Evolutionary conservation across 2,797 vertebrate species (phyloP).

Genomic region (Takifugu ocellatus): DNA sequence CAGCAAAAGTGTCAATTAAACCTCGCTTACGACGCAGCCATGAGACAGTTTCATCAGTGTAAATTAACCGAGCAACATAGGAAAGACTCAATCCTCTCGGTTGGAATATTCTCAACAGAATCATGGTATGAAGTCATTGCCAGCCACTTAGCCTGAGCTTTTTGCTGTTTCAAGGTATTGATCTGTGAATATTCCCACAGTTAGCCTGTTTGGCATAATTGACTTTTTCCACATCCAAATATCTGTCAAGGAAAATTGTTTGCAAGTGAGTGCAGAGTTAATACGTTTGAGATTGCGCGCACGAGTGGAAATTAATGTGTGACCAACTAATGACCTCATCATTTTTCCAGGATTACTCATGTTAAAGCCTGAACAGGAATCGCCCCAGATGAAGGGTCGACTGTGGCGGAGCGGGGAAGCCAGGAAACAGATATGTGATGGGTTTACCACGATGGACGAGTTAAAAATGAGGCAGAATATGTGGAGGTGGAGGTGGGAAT

Average conservation of each 20-base stretch:
- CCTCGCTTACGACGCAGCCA: too few species aligned
- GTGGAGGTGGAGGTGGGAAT: neutral
- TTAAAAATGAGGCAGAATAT: too few species aligned
- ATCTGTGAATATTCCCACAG: neutral
- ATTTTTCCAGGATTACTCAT: constrained; percentile 1
- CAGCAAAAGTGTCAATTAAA: too few species aligned
- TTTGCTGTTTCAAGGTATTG: constrained; percentile 1
- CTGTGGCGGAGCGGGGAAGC: too few species aligned
- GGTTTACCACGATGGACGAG: neutral
- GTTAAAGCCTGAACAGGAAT: neutral
- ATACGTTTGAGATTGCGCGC: neutral
- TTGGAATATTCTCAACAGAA: neutral
- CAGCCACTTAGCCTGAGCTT: neutral
- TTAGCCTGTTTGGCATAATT: too few species aligned
- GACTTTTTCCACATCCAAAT: too few species aligned
- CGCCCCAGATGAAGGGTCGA: neutral
- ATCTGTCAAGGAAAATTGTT: too few species aligned
- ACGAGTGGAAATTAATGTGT: neutral
- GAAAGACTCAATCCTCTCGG: too few species aligned
- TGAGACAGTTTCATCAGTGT: neutral
- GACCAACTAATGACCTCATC: constrained; percentile 1
- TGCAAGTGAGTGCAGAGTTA: too few species aligned
- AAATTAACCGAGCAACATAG: too few species aligned
- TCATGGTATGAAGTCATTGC: neutral
- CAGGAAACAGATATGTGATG: neutral